Conservation (phyloP, 2,113 vertebrate genomes). For the Mustelus asterias region DNA sequence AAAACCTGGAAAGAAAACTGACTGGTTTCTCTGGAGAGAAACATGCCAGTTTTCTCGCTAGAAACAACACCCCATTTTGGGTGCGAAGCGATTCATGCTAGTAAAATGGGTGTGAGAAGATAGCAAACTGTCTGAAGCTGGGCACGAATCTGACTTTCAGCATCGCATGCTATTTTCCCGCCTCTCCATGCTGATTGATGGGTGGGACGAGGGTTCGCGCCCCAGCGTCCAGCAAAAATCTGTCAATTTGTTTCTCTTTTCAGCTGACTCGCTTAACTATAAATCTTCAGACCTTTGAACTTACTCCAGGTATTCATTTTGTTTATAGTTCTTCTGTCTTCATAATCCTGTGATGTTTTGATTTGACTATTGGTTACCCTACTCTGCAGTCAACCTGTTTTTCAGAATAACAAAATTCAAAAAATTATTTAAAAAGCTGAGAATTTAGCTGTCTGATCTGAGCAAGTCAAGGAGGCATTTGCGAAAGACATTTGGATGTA, state of each 20-base stretch:
- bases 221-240: background rate
- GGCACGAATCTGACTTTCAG: no score
- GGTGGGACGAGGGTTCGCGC: no score
- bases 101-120: no score
- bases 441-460: background rate
- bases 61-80: no score
- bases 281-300: background rate
- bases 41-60: no score
- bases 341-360: background rate
- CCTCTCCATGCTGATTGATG: no score
- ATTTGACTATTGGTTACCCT: background rate
- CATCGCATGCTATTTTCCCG: no score
- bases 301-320: background rate
- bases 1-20: no score
- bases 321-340: background rate
- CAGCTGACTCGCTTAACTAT: background rate
- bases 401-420: background rate
- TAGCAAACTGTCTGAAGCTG: no score
- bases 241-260: background rate
- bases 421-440: background rate
- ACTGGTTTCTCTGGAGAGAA: no score
- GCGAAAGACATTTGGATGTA: background rate
- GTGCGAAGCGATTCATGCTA: no score
- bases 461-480: background rate
- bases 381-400: background rate